phyloP scores from a whole-genome alignment of 2,888 invertebrate species.

The Catocala nupta region DNA sequence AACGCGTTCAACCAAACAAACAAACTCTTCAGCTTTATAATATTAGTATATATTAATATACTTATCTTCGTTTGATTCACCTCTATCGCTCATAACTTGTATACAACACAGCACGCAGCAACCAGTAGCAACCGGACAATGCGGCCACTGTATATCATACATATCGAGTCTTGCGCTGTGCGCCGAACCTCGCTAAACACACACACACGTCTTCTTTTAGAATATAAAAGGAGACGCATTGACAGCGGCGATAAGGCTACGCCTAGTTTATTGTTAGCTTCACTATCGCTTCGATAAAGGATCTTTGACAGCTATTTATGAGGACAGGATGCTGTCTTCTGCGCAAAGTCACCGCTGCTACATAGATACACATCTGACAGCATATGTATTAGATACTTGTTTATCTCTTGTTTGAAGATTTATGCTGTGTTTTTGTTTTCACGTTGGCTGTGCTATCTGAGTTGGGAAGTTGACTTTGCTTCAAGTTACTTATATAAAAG shows the following conservation, averaged over 20 bases:
- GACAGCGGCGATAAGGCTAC: constrained; percentile 13
- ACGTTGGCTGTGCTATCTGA: no score
- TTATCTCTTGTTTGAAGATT: no score
- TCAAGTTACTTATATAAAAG: no score
- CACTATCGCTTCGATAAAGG: constrained; percentile 18
- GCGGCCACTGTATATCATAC: constrained; percentile 9
- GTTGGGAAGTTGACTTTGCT: no score
- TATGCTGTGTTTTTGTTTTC: no score
- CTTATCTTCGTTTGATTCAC: not conserved
- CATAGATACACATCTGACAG: not conserved
- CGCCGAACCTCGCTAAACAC: constrained; percentile 8
- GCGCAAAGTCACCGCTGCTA: constrained; percentile 3
- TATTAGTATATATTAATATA: no score
- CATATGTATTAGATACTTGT: not conserved
- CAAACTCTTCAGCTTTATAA: no score
- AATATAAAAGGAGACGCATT: constrained; percentile 1
- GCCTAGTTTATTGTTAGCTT: constrained; percentile 10
- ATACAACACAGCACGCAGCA: not conserved
- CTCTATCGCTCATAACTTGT: constrained; percentile 6
- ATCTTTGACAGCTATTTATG: constrained; percentile 20
- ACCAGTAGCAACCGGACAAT: constrained; percentile 11
- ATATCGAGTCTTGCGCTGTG: constrained; percentile 12
- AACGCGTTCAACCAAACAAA: no score
- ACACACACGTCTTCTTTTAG: not conserved
- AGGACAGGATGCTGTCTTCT: constrained; percentile 18